phyloP scores from a whole-genome alignment of 2,797 vertebrate genomes.

The Mus caroli region DNA sequence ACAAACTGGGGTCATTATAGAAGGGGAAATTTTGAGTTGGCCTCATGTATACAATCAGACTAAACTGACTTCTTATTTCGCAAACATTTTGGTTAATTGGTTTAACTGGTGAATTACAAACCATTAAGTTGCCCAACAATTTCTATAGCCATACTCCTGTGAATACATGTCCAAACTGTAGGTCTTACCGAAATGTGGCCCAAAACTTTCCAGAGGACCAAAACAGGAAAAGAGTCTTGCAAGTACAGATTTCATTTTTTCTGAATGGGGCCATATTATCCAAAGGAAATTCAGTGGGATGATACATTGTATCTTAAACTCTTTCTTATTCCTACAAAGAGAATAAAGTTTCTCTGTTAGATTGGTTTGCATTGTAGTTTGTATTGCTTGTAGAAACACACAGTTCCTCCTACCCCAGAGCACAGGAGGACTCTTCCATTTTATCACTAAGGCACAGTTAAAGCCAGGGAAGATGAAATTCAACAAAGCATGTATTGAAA shows the following conservation, averaged over 20 bases:
- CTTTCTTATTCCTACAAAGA: neutral
- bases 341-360: neutral
- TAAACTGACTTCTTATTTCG: neutral
- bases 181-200: neutral
- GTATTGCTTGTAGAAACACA: neutral
- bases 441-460: neutral
- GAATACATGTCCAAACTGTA: neutral
- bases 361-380: neutral
- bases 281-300: neutral
- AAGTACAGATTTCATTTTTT: neutral
- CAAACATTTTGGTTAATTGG: neutral
- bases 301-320: neutral
- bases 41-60: neutral
- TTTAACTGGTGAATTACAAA: neutral
- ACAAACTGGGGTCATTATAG: neutral
- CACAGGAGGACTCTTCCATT: neutral
- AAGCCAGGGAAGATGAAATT: neutral
- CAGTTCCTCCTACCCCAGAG: neutral
- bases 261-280: neutral
- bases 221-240: neutral
- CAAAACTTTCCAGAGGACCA: fast-evolving
- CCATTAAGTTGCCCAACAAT: neutral
- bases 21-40: neutral
- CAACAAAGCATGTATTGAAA: neutral
- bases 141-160: neutral